phyloP scores from a whole-genome alignment of 2,113 vertebrate species.

The Epinephelus lanceolatus region DNA sequence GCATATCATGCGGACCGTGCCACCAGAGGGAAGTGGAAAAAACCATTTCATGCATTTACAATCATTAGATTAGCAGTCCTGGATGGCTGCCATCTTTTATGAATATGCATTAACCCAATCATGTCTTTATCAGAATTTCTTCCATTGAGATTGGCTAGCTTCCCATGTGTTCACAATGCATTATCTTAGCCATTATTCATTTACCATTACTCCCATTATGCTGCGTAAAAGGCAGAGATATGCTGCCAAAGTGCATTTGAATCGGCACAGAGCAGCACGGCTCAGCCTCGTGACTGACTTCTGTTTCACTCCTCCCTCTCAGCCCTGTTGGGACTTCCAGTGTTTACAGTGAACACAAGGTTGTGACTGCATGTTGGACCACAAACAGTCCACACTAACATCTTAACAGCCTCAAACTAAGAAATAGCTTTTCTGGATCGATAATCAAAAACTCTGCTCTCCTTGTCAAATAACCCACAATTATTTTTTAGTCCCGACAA shows the following conservation, averaged over 20 bases:
- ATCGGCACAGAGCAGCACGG: conserved; percentile 5
- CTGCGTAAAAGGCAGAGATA: conserved; percentile 23
- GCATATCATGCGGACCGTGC: conserved; percentile 19
- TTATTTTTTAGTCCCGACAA: background rate
- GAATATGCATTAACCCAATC: conserved; percentile 55
- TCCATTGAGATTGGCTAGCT: conserved; percentile 16
- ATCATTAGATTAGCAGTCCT: conserved; percentile 62
- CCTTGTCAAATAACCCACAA: conserved; percentile 11
- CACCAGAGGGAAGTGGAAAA: conserved; percentile 31
- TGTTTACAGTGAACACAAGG: conserved; percentile 50
- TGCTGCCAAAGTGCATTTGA: conserved; percentile 43
- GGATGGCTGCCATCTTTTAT: conserved; percentile 52
- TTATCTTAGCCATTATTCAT: conserved; percentile 51
- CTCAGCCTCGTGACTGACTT: background rate
- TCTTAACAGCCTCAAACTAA: background rate
- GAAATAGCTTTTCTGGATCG: background rate
- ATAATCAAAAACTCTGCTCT: background rate
- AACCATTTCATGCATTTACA: conserved; percentile 62
- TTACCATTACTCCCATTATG: conserved; percentile 39
- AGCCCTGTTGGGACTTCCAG: conserved; percentile 18
- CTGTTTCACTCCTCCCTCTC: conserved; percentile 10
- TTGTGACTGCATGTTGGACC: background rate
- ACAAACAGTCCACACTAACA: conserved; percentile 5
- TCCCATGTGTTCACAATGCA: conserved; percentile 13
- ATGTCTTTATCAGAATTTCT: conserved; percentile 42